phyloP scores from a whole-genome alignment of 2,888 invertebrate species.

The Eilema caniola region DNA sequence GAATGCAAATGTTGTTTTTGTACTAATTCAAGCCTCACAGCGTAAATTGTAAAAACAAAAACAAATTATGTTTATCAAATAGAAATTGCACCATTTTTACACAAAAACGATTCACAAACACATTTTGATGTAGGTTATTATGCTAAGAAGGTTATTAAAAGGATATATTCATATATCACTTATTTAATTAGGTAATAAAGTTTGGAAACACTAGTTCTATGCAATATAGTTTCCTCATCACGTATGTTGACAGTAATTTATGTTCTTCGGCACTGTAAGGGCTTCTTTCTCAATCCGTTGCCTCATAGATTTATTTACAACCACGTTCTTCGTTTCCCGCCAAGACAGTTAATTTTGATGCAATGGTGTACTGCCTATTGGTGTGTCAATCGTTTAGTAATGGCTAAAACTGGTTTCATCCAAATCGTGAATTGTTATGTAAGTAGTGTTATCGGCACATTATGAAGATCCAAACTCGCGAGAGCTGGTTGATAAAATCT shows the following conservation, averaged over 20 bases:
- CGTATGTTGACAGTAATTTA: slow-evolving; percentile 9
- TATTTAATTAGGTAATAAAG: slow-evolving; percentile 21
- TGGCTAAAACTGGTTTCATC: not conserved
- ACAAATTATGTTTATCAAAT: not conserved
- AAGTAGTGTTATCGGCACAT: not conserved
- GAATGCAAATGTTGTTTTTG: no score
- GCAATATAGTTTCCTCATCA: slow-evolving; percentile 18
- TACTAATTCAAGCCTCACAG: no score
- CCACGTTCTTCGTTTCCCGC: slow-evolving; percentile 1
- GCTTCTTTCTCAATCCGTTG: slow-evolving; percentile 21
- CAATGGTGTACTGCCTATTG: not conserved
- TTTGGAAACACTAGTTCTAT: slow-evolving; percentile 25
- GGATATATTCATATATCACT: slow-evolving; percentile 22
- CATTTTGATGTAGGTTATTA: slow-evolving; percentile 14
- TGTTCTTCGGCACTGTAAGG: slow-evolving; percentile 16
- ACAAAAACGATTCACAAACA: slow-evolving; percentile 5
- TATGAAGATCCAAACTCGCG: no score
- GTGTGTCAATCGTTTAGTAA: slow-evolving; percentile 1
- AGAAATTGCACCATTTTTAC: slow-evolving; percentile 7
- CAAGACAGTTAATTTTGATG: slow-evolving; percentile 1
- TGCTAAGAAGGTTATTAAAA: slow-evolving; percentile 15
- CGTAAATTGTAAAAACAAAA: not conserved
- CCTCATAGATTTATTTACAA: slow-evolving; percentile 15
- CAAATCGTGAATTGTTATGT: not conserved
- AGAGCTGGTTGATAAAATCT: no score